These are phyloP conservation scores for Leucoraja ocellata DNA, from an alignment of 2,797 vertebrate genomes.

Conservation along the genomic window DNA sequence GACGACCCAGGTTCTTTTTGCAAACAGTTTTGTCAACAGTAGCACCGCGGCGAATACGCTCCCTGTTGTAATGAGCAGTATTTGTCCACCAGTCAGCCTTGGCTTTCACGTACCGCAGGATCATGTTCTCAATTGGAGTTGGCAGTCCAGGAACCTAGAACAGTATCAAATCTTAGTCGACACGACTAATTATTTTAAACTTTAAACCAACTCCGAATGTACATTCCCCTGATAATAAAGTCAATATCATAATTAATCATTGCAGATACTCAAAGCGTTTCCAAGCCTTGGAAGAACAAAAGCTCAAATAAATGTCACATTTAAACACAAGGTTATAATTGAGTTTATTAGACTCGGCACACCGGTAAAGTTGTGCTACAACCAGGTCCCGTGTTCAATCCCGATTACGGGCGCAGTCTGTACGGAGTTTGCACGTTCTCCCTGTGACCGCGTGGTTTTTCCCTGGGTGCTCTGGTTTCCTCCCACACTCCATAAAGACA, in stretches of 20 bases:
- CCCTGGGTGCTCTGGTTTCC: no score
- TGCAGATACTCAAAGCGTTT: neutral
- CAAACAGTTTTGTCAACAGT: slow-evolving; percentile 98
- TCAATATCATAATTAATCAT: neutral
- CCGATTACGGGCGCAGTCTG: no score
- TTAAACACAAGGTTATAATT: neutral
- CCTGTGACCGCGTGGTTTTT: no score
- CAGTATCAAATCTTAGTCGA: neutral
- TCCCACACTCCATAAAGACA: no score
- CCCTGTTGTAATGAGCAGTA: slow-evolving; percentile 95
- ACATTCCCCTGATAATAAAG: neutral
- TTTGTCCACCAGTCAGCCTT: slow-evolving; percentile 99
- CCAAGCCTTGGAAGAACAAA: neutral
- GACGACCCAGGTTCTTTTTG: slow-evolving; percentile 93
- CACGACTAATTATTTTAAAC: no score
- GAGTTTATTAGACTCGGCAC: neutral
- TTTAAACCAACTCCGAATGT: neutral
- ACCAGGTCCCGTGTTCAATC: no score
- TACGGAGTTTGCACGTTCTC: no score
- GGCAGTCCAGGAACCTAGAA: slow-evolving; percentile 83
- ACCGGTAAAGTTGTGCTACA: no score
- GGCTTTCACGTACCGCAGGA: slow-evolving; percentile 94
- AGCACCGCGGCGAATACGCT: slow-evolving; percentile 91
- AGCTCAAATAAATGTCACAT: no score
- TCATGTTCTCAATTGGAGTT: slow-evolving; percentile 99